Evolutionary conservation across 2,888 invertebrate species (phyloP).

Genomic region (Campaea margaritaria): DNA sequence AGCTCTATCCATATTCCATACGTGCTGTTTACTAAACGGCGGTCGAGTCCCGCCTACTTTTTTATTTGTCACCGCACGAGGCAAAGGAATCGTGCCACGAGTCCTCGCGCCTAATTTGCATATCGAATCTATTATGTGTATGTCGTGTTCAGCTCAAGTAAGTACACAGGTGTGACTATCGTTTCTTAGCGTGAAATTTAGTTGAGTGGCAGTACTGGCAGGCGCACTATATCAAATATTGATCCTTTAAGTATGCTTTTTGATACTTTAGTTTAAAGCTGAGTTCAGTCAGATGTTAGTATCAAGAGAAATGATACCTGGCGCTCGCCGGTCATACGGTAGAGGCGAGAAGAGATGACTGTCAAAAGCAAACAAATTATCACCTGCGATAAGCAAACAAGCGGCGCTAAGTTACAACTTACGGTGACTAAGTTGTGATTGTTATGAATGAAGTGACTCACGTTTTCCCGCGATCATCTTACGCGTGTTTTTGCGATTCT

Average conservation of each 20-base stretch:
- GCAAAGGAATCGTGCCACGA: slow-evolving; percentile 38
- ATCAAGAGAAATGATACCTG: too few relatives aligned
- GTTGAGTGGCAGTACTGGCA: slow-evolving; percentile 12
- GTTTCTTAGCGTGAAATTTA: slow-evolving; percentile 23
- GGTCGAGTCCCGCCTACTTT: slow-evolving; percentile 4
- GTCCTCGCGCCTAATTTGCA: slow-evolving; percentile 40
- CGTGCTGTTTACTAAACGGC: neutral
- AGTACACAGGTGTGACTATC: slow-evolving; percentile 27
- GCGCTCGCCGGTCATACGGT: too few relatives aligned
- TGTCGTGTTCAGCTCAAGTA: slow-evolving; percentile 32
- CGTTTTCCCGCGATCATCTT: slow-evolving; percentile 51
- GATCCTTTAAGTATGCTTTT: too few relatives aligned
- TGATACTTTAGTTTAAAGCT: too few relatives aligned
- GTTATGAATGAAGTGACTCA: slow-evolving; percentile 59
- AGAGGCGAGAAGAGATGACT: slow-evolving; percentile 20
- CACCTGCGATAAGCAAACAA: slow-evolving; percentile 45
- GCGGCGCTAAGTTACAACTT: slow-evolving; percentile 28
- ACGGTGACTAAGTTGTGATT: slow-evolving; percentile 42
- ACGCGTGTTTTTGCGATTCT: slow-evolving; percentile 45
- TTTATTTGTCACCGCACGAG: slow-evolving; percentile 31
- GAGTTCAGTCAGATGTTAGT: too few relatives aligned
- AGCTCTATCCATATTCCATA: too few relatives aligned
- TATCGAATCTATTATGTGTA: slow-evolving; percentile 43
- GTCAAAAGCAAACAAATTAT: slow-evolving; percentile 43
- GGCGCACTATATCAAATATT: slow-evolving; percentile 15